phyloP scores from a whole-genome alignment of 2,888 invertebrate genomes.

The Himalopsyche tibetana region DNA sequence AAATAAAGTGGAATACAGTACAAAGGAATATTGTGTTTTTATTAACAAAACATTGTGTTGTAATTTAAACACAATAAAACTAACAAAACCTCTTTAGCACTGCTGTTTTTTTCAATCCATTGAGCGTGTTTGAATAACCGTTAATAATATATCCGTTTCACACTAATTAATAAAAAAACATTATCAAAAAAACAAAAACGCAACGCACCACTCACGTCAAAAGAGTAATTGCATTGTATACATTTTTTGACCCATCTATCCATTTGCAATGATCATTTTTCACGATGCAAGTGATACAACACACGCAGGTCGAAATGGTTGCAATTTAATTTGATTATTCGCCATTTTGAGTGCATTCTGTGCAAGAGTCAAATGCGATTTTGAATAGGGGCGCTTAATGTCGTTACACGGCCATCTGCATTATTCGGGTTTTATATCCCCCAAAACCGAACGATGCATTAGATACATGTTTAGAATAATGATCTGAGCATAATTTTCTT shows the following conservation, averaged over 20 bases:
- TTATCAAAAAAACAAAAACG: not conserved
- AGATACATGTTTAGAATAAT: no score
- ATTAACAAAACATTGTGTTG: no score
- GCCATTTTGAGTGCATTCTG: constrained; percentile 57
- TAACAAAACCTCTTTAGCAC: no score
- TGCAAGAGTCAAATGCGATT: constrained; percentile 56
- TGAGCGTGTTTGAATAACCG: not conserved
- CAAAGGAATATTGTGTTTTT: no score
- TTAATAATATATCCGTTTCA: not conserved
- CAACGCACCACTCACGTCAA: not conserved
- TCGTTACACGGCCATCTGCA: constrained; percentile 35
- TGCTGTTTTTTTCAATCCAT: not conserved
- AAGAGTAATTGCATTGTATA: constrained; percentile 16
- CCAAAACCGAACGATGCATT: not conserved
- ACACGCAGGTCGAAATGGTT: constrained; percentile 18
- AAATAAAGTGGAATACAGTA: no score
- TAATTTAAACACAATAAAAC: no score
- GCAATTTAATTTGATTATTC: constrained; percentile 59
- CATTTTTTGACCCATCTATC: not conserved
- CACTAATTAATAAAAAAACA: not conserved
- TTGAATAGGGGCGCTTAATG: constrained; percentile 44
- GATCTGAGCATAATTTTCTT: no score
- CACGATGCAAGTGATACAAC: constrained; percentile 18
- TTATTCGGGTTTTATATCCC: not conserved
- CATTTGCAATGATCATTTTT: constrained; percentile 22